These are phyloP conservation scores for Pogonophryne albipinna DNA, from an alignment of 2,797 vertebrate species.

Conservation along the genomic window DNA sequence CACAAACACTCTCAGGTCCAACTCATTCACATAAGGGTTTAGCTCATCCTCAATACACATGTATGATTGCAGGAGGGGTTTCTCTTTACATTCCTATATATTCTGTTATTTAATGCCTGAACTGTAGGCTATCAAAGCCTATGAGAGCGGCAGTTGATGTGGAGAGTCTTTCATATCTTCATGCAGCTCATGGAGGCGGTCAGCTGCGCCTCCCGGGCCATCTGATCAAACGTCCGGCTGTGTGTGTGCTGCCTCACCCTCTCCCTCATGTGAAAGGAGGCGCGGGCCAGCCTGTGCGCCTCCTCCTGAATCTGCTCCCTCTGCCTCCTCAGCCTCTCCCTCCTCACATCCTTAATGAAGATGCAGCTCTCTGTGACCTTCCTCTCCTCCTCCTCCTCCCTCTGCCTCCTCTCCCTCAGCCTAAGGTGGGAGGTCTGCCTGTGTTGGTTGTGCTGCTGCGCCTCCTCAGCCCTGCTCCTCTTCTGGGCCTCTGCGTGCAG, in stretches of 20 bases:
- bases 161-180: slow-evolving; percentile 58
- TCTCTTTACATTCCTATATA: neutral
- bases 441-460: slow-evolving; percentile 56
- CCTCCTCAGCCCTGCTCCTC: slow-evolving; percentile 53
- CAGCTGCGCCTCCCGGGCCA: slow-evolving; percentile 81
- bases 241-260: slow-evolving; percentile 71
- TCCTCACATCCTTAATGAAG: slow-evolving; percentile 77
- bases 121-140: neutral
- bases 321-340: slow-evolving; percentile 74
- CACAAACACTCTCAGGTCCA: neutral
- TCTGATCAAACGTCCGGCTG: slow-evolving; percentile 75
- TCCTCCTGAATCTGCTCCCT: slow-evolving; percentile 78
- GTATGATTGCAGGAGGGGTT: neutral
- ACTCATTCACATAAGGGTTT: neutral
- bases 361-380: slow-evolving; percentile 69
- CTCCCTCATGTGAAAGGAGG: slow-evolving; percentile 84
- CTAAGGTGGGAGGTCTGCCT: slow-evolving; percentile 73
- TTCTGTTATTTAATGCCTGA: neutral
- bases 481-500: slow-evolving; percentile 38
- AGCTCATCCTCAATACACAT: neutral
- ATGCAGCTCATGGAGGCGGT: slow-evolving; percentile 63
- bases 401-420: slow-evolving; percentile 74
- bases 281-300: slow-evolving; percentile 72
- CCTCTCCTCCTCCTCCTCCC: slow-evolving; percentile 78
- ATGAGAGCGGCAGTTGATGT: neutral